phyloP scores from a whole-genome alignment of 1,140 invertebrate species.

The Cydia pomonella region DNA sequence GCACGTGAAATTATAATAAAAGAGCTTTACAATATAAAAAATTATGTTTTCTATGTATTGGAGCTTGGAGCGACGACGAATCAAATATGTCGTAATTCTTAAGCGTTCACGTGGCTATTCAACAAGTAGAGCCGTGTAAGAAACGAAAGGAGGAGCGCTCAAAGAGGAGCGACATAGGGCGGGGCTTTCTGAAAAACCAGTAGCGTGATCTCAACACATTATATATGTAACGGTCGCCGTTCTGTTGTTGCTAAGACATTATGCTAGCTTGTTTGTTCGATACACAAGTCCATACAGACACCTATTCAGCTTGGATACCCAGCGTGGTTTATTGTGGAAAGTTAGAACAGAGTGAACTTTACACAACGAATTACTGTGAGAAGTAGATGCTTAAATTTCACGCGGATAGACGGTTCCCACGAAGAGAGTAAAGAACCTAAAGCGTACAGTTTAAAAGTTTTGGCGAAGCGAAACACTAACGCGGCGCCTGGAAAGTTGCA shows the following conservation, averaged over 20 bases:
- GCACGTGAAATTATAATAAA: conserved; percentile 8
- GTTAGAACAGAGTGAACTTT: conserved; percentile 52
- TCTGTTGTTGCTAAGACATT: conserved; percentile 63
- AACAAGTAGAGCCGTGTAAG: conserved; percentile 61
- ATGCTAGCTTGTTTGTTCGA: conserved; percentile 54
- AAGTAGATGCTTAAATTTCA: conserved; percentile 66
- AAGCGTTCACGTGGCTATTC: conserved; percentile 57
- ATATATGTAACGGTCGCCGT: conserved; percentile 62
- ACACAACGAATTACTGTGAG: conserved; percentile 53
- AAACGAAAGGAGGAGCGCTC: conserved; percentile 71
- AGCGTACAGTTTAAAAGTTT: conserved; percentile 75
- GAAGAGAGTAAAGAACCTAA: conserved; percentile 75
- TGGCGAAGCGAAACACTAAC: conserved; percentile 60
- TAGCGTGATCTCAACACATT: conserved; percentile 54
- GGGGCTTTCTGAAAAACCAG: conserved; percentile 71
- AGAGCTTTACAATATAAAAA: conserved; percentile 38
- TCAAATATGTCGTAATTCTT: conserved; percentile 58
- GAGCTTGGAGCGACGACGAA: conserved; percentile 47
- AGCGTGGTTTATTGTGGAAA: conserved; percentile 43
- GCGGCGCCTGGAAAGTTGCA: conserved; percentile 66
- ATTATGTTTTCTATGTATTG: conserved; percentile 33
- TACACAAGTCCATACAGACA: conserved; percentile 41
- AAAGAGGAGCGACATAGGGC: conserved; percentile 64
- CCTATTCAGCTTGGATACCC: conserved; percentile 14
- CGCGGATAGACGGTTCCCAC: conserved; percentile 54